Base-by-base conservation (phyloP, 2,797 vertebrate species). In the Psittacula derbiana region DNA sequence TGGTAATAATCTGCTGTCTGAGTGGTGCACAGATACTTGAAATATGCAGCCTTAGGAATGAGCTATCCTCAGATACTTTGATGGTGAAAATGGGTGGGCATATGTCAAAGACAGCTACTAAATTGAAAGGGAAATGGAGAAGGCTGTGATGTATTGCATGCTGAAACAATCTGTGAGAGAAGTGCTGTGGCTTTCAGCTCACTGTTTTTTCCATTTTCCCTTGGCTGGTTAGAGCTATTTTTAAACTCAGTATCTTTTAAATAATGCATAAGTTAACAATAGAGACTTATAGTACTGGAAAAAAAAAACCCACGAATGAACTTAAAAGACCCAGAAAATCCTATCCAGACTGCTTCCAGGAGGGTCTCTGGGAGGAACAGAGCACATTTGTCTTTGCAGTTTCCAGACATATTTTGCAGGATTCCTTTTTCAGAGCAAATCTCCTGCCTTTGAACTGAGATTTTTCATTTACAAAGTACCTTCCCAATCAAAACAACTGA, bases 211-310 rank as follows among this genome's bases (percentile, higher is more conserved):
- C 82, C 80, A 21, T 93, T 93, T 96, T 95, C 93, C 95, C 90
- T 91, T 80, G 78, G 57, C 0, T 41, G 53, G 83, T 92, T 88
- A 84, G 86, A 95, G 91, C 95, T 97, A 97, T 97, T 97, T 97
- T 97, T 97, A 96, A 95, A 92, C 94, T 52, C 44, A 2, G 82
- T 80, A n/a, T 94, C 95, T 94, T 90, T 95, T 96, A 88, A 96
- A 97, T 96, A 96, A 96, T 97, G 95, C 88, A 97, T 90, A 93
- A 89, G 91, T 93, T 96, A 96, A 95, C 95, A 95, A 94, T 95
- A 93, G 95, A 96, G 90, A 87, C 52, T 92, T 94, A 82, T 19
- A 93, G 71, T 85, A 78, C 94, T 92, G 95, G 74, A 72, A 93
- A 84, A 83, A 84, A 83, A 87, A 55, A 74, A 3, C 78, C 65